These are phyloP conservation scores for Drosophila rubida DNA, from an alignment of 2,888 invertebrate species.

Conservation along the genomic window DNA sequence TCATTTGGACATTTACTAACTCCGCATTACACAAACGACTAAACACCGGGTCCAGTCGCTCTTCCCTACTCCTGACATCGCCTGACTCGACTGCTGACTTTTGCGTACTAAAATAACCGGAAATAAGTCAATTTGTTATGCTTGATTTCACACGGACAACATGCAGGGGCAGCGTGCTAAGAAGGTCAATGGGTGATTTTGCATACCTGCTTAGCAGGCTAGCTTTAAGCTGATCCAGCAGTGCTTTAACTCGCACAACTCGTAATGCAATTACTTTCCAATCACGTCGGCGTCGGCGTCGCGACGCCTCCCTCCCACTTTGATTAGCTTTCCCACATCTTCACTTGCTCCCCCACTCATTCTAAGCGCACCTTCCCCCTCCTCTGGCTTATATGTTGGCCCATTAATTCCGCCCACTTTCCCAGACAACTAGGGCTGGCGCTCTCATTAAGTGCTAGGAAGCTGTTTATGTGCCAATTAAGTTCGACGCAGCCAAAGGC, in stretches of 20 bases:
- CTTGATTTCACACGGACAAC: slow-evolving; percentile 66
- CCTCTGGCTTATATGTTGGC: not conserved
- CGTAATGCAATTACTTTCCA: slow-evolving; percentile 71
- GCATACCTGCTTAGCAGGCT: slow-evolving; percentile 26
- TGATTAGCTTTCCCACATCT: slow-evolving; percentile 37
- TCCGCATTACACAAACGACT: slow-evolving; percentile 75
- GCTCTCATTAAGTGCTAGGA: slow-evolving; percentile 37
- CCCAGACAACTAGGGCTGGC: not conserved
- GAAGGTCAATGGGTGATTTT: slow-evolving; percentile 32
- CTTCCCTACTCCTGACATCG: slow-evolving; percentile 22
- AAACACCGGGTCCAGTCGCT: slow-evolving; percentile 47
- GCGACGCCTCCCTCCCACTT: slow-evolving; percentile 39
- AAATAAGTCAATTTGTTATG: slow-evolving; percentile 74
- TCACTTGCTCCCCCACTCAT: too few species aligned
- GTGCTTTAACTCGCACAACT: slow-evolving; percentile 17
- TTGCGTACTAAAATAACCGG: slow-evolving; percentile 77
- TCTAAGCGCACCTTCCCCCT: too few species aligned
- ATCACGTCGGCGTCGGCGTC: slow-evolving; percentile 44
- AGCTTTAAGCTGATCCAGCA: slow-evolving; percentile 1
- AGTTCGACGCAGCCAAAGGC: slow-evolving; percentile 18
- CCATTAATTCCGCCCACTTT: slow-evolving; percentile 49
- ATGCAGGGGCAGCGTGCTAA: not conserved
- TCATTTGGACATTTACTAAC: slow-evolving; percentile 78
- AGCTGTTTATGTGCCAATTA: slow-evolving; percentile 44
- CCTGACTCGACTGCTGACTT: slow-evolving; percentile 60